Base-by-base conservation (phyloP, 1,140 invertebrate genomes). In the Stegodyphus dumicola region DNA sequence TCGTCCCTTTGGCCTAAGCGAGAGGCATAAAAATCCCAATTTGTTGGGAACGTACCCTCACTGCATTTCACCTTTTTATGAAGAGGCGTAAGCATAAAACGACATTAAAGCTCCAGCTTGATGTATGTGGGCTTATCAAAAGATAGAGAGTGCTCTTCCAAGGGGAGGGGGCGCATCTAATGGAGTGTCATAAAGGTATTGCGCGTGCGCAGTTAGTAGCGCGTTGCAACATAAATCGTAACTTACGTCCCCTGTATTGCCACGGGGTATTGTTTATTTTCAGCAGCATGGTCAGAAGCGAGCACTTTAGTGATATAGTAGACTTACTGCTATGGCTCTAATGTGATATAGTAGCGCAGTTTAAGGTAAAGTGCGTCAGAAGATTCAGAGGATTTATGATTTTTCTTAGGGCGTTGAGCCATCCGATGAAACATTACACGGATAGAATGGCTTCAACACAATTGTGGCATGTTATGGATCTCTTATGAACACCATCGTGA, bases 71-170 rank as follows among this genome's bases (percentile, higher is more conserved):
- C 79, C 67, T 48, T 6, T 71, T 71, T 64, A 11, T 52, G 10
- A 48, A 7, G 69, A 33, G 53, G 18, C 13, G 54, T 33, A 33
- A 52, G 54, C 78, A 73, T 80, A 71, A 71, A 73, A 67, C 51
- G 60, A 66, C 79, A 83, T 83, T 83, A 83, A 75, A 52, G 67
- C 52, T 18, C 33, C 51, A 33, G n/a, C 67, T 48, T 83, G 79
- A 83, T 75, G 70, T 75, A 83, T 83, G 79, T 74, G 53, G 71
- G 70, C 54, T 83, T 83, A 83, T 83, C 79, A 65, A 75, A 54
- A 74, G 79, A 71, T 80, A 80, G 78, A 80, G 53, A 78, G 64
- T 53, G 76, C 11, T 64, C 60, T 64, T 78, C 48, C 75, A 49
- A 52, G 48, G 11, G 51, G 77, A 78, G 49, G 70, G 79, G 79